Conservation (phyloP, 2,113 vertebrate genomes). For the Solea senegalensis region DNA sequence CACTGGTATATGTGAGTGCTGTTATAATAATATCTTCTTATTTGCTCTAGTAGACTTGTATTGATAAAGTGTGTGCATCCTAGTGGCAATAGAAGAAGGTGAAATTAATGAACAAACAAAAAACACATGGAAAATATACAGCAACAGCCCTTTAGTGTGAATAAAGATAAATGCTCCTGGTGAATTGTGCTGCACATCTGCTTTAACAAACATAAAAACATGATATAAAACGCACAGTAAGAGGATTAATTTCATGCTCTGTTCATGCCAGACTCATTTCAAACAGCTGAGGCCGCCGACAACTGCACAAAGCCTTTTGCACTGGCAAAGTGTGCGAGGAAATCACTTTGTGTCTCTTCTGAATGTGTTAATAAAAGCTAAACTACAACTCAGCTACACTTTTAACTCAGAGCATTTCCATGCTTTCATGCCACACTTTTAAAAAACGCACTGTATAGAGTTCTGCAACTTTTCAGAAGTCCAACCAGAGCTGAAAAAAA, state of each 20-base stretch:
- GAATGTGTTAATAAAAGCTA: background rate
- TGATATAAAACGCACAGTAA: background rate
- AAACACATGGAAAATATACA: background rate
- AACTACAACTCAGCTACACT: background rate
- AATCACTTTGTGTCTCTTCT: background rate
- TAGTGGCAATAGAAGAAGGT: background rate
- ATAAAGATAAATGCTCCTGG: background rate
- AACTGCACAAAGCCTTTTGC: background rate
- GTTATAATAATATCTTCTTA: too few relatives aligned
- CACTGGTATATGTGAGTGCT: background rate
- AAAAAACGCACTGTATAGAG: background rate
- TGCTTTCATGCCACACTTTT: slow-evolving; percentile 28
- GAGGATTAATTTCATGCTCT: slow-evolving; percentile 46
- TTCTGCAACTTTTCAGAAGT: slow-evolving; percentile 12
- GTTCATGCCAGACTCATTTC: slow-evolving; percentile 46
- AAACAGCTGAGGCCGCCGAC: slow-evolving; percentile 34
- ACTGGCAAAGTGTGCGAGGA: background rate
- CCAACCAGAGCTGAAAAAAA: background rate
- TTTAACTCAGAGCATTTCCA: slow-evolving; percentile 15
- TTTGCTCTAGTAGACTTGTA: background rate
- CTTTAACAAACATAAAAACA: slow-evolving; percentile 16
- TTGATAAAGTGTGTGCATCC: background rate
- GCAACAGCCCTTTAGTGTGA: background rate
- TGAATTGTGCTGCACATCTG: slow-evolving; percentile 31
- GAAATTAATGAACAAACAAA: background rate